Conservation (phyloP, 2,888 invertebrate genomes). For the Andrena marginata region DNA sequence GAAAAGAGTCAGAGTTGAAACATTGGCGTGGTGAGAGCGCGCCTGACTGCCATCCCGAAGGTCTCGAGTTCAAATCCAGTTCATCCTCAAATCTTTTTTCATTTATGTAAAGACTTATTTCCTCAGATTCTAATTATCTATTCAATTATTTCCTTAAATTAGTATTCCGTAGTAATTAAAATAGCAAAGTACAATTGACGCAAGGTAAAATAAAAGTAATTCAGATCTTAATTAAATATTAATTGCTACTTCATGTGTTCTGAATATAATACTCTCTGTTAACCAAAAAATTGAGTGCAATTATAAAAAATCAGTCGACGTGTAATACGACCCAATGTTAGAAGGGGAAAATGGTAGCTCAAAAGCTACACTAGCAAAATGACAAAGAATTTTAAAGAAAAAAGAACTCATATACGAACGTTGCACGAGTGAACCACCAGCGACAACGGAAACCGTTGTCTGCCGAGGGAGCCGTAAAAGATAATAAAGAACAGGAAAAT, state of each 20-base stretch:
- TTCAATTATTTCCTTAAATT: too few species aligned
- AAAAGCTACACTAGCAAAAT: not conserved
- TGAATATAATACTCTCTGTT: not conserved
- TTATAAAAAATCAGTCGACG: conserved; percentile 1
- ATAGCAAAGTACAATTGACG: too few species aligned
- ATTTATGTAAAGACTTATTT: too few species aligned
- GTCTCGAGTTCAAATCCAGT: not conserved
- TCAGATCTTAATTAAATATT: too few species aligned
- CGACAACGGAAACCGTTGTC: conserved; percentile 13
- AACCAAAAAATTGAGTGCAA: not conserved
- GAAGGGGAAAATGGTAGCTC: not conserved
- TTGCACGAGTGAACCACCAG: not conserved
- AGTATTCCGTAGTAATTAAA: too few species aligned
- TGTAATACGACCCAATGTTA: not conserved
- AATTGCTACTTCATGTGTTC: too few species aligned
- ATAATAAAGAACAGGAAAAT: conserved; percentile 11
- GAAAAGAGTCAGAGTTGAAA: not conserved
- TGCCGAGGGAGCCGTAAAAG: conserved; percentile 17
- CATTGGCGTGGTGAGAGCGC: not conserved
- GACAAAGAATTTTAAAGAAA: not conserved
- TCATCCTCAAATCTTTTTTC: too few species aligned
- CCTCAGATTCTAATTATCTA: too few species aligned
- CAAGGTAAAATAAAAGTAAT: too few species aligned
- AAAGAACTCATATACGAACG: not conserved
- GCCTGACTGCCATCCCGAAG: not conserved